Conservation (phyloP, 2,113 vertebrate genomes). For the Collichthys lucidus region DNA sequence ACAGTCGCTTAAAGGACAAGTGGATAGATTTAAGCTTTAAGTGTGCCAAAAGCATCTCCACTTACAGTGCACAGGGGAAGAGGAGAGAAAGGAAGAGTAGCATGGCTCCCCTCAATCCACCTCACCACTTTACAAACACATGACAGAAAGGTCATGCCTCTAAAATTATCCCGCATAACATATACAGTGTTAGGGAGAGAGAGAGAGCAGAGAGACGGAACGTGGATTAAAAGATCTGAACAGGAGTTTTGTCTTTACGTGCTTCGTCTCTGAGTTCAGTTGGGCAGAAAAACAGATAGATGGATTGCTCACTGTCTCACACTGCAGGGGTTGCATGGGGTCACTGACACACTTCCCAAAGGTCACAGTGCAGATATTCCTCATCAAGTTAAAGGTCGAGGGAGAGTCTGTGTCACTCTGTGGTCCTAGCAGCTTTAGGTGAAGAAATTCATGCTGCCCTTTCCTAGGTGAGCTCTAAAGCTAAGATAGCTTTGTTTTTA, state of each 20-base stretch:
- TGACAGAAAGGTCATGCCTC: conserved; percentile 77
- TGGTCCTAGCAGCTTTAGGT: conserved; percentile 13
- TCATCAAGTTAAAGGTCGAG: conserved; percentile 74
- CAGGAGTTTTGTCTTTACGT: conserved; percentile 2
- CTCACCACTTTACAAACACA: conserved; percentile 60
- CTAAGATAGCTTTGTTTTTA: neutral
- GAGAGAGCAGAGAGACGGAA: conserved; percentile 1
- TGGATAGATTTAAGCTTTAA: conserved; percentile 56
- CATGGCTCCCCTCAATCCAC: conserved; percentile 11
- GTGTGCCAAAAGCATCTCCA: conserved; percentile 63
- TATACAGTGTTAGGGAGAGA: conserved; percentile 31
- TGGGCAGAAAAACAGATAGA: conserved; percentile 9
- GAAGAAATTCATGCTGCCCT: conserved; percentile 13
- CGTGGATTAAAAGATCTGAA: neutral
- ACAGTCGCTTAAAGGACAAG: conserved; percentile 69
- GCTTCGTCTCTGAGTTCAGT: neutral
- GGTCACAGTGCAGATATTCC: conserved; percentile 56
- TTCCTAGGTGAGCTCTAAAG: conserved; percentile 15
- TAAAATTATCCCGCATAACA: conserved; percentile 75
- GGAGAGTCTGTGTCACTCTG: conserved; percentile 32
- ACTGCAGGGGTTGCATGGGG: conserved; percentile 42
- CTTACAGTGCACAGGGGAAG: conserved; percentile 63
- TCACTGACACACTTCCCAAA: conserved; percentile 62
- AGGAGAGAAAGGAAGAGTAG: conserved; percentile 27
- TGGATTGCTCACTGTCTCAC: conserved; percentile 31